Base-by-base conservation (phyloP, 2,797 vertebrate genomes). In the Heterohyrax brucei region DNA sequence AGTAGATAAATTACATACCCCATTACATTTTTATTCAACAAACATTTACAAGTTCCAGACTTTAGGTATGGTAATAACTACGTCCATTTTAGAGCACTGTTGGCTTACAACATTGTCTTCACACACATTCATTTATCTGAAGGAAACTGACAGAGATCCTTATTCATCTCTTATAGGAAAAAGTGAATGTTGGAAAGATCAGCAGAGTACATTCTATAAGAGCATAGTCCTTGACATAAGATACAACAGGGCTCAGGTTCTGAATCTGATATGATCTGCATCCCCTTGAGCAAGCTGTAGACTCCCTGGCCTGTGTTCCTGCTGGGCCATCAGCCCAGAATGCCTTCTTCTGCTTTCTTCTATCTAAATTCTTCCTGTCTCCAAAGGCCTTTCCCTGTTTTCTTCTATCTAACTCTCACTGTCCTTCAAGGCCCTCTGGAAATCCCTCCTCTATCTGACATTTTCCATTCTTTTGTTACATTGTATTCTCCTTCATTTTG, bases 361-460 rank as follows among this genome's bases (percentile, higher is more conserved):
- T 61, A 61, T 22, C 3, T 21, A 61, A 61, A 61, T 61, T 14
- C 14, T 53, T 53, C 4, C 8, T 53, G 13, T 53, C 14, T 14
- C 14, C 53, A 8, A 53, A 53, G 53, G 59, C 59, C 59, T 61
- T 61, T 61, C 59, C 62, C 10, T 22, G 19, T 10, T 89, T 85
- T 59, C 66, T 83, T 86, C 88, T 88, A 8, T 61, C 64, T 83
- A 79, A 84, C 50, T 89, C 61, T 66, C 50, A 59, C 81, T 87
- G 24, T 33, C 73, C 66, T 87, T 77, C 61, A 76, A 93, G 7
- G 24, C n/a, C 70, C 50, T 12, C 82, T 80, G 78, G 86, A 90
- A 81, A 87, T 76, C 16, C 44, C 75, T 79, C 33, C 90, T 84
- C 44, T n/a, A 61, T 75, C 75, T 79, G 70, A 94, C 83, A 39